Base-by-base conservation (phyloP, 2,797 vertebrate species). In the Neosilurus hyrtlii region DNA sequence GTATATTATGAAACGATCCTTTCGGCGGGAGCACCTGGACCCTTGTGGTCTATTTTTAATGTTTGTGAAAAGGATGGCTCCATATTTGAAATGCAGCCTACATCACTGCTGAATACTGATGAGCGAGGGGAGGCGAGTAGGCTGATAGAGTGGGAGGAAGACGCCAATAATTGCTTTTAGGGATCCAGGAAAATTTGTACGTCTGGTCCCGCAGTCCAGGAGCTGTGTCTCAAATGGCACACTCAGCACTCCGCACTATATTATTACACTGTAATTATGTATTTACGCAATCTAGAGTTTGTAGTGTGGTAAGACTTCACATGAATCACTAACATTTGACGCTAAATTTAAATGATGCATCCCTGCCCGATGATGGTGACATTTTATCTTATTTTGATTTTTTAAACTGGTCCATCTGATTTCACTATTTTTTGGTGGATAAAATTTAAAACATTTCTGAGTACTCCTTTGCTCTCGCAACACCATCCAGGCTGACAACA, bases 201-300 rank as follows among this genome's bases (percentile, higher is more conserved):
- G 37, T 77, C 75, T 24, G 18, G 37, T 77, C 59, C 56, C 10
- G 2, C 35, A 37, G 73, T 76, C 26, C 18, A 75, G 54, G 26
- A 59, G 54, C 20, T 56, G 54, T 57, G 49, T 54, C n/a, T 43
- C 35, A 68, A 43, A 26, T 52, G 6, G 70, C 51, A 54, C 52
- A 52, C 70, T 26, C 70, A 15, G 15, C 15, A 30, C 16, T 6
- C 15, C 9, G 52, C 14, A 1, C 24, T 70, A n/a, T 70, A 70
- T 70, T 51, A 30, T 57, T 56, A 74, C 74, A 61, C 35, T 78
- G 26, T 65, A 65, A 78, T 63, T 65, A 78, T 43, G 57, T 61
- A 61, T 24, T 43, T 76, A 37, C 15, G 35, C 20, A 76, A 43
- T 52, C 9, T 18, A 20, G 43, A 20, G 43, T 20, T 4, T 52